Evolutionary conservation across 2,797 vertebrate species (phyloP), one percentile per base, ranked within the genome.

Genomic region (Poeciliopsis gracilis): DNA sequence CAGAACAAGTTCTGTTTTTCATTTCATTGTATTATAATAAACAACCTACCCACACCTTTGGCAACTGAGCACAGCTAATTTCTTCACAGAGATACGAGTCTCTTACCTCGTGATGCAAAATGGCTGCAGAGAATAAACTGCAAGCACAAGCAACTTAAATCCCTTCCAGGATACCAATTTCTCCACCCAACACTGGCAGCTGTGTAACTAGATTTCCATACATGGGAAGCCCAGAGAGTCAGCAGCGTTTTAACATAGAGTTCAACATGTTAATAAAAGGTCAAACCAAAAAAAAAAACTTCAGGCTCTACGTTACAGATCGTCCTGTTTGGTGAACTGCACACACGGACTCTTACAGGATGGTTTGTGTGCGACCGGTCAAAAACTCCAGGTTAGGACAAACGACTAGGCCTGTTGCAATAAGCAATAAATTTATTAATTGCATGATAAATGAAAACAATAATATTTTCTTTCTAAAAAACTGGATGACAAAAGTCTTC

Each of bases 31-130:
- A 74, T 79, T 25, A 78, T 47, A n/a, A 86, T 80, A 67, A 75
- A 77, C 12, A 59, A 69, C n/a, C 70, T 43, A 66, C 71, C 66
- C 75, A 82, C 80, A 77, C 55, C 45, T 66, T 63, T 83, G 78
- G 72, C 74, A 85, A 67, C 28, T 25, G 2, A 69, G 36, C 33
- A 10, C 23, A 45, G 11, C 15, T 30, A n/a, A 41, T 71, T 84
- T 72, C 76, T 45, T 57, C n/a, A 46, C 18, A 47, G 2, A 69
- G 30, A 81, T 59, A 12, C 0, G 0, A 59, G 53, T 25, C 53
- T n/a, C 53, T 55, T n/a, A 59, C 30, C 25, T 28, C n/a, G 4
- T 28, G 55, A 15, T 59, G 55, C n/a, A 28, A 30, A 59, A 59
- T 59, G n/a, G 10, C n/a, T 30, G 25, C n/a, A 59, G n/a, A 59